Conservation (phyloP, 2,797 vertebrate species). For the Malacoraja senta region DNA sequence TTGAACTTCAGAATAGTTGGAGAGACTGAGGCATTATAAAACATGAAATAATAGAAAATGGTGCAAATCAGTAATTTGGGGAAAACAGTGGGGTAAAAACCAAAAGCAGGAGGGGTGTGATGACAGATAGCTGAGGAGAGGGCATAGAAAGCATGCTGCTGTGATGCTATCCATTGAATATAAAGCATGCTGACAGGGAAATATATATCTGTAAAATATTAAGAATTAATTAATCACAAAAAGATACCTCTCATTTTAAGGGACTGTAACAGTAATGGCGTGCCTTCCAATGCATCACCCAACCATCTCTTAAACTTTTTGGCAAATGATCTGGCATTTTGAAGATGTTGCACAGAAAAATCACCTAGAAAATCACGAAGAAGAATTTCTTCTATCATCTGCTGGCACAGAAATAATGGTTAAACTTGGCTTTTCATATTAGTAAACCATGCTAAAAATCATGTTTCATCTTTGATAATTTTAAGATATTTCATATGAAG, state of each 20-base stretch:
- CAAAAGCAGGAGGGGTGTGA: neutral
- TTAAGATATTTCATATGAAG: neutral
- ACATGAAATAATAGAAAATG: neutral
- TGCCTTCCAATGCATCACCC: conserved; percentile 48
- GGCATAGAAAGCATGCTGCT: neutral
- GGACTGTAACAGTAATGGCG: conserved; percentile 47
- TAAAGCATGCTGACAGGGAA: neutral
- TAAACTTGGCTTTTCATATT: neutral
- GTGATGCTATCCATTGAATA: neutral
- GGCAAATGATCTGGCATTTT: conserved; percentile 50
- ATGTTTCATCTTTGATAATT: neutral
- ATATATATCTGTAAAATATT: neutral
- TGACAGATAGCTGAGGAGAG: neutral
- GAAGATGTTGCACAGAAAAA: conserved; percentile 50
- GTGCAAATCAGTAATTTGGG: neutral
- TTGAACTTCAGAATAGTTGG: neutral
- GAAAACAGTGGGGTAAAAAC: neutral
- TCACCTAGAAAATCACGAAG: conserved; percentile 55
- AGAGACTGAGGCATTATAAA: neutral
- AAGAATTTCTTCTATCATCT: conserved; percentile 55
- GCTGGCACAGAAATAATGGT: conserved; percentile 24
- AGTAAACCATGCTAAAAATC: neutral
- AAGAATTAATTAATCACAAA: neutral
- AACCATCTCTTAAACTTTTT: conserved; percentile 54
- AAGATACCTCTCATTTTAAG: conserved; percentile 51